Conservation (phyloP, 2,888 invertebrate species). For the Torymus tubicola region DNA sequence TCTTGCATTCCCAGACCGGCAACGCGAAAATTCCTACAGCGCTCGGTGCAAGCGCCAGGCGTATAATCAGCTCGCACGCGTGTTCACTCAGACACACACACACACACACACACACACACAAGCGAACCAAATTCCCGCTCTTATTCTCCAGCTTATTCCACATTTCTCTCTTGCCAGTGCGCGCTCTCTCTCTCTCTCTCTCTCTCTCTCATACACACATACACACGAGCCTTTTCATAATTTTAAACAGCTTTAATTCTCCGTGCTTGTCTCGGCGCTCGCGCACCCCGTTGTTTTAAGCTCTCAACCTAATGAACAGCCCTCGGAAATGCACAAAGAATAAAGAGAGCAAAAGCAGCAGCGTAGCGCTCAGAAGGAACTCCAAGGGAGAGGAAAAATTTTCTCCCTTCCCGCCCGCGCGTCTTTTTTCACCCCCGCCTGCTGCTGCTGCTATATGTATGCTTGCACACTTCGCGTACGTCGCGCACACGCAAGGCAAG, state of each 20-base stretch:
- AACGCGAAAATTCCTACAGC: too few species aligned
- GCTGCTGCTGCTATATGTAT: neutral
- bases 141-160: too few species aligned
- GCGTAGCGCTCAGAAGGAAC: neutral
- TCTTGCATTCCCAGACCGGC: too few species aligned
- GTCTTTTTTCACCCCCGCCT: neutral
- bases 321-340: constrained; percentile 29
- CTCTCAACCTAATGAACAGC: constrained; percentile 43
- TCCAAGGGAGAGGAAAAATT: constrained; percentile 6
- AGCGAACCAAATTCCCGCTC: too few species aligned
- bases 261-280: constrained; percentile 20
- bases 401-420: neutral
- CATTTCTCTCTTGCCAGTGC: too few species aligned
- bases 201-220: neutral
- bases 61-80: too few species aligned
- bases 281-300: constrained; percentile 12
- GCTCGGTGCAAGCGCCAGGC: too few species aligned
- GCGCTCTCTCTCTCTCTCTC: too few species aligned
- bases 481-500: neutral
- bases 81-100: too few species aligned
- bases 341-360: constrained; percentile 8
- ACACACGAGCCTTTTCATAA: constrained; percentile 15
- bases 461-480: too few species aligned
- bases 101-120: too few species aligned
- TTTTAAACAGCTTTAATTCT: constrained; percentile 42